These are phyloP conservation scores for Thereva nobilitata DNA, from an alignment of 2,888 invertebrate genomes.

Conservation along the genomic window DNA sequence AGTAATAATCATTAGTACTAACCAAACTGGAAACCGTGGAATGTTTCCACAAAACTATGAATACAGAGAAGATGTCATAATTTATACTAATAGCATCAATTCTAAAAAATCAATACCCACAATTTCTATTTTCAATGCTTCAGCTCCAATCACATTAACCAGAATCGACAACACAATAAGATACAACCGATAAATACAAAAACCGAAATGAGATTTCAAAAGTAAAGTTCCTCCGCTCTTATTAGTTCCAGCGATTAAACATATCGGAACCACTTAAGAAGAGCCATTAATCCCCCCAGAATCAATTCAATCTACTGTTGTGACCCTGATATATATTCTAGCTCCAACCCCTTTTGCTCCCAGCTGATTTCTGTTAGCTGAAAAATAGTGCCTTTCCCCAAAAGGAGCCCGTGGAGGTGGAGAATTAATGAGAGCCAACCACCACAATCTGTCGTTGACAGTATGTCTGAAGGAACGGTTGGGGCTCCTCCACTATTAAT, in stretches of 20 bases:
- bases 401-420: background rate
- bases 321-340: slow-evolving; percentile 20
- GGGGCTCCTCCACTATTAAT: slow-evolving; percentile 1
- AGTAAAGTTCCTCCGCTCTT: background rate
- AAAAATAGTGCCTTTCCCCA: slow-evolving; percentile 10
- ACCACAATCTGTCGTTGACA: slow-evolving; percentile 16
- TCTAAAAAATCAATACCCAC: too few species aligned
- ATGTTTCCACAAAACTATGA: too few species aligned
- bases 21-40: too few species aligned
- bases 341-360: background rate
- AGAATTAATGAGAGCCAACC: background rate
- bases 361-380: background rate
- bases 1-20: too few species aligned
- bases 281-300: slow-evolving; percentile 28
- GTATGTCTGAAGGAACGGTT: background rate
- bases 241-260: slow-evolving; percentile 34
- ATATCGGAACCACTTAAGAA: slow-evolving; percentile 32
- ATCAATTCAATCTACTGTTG: slow-evolving; percentile 28
- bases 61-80: too few species aligned
- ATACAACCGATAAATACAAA: too few species aligned
- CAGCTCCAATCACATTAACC: too few species aligned
- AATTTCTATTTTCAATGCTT: too few species aligned
- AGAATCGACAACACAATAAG: too few species aligned
- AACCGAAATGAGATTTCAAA: too few species aligned
- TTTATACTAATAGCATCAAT: too few species aligned